Evolutionary conservation across 1,140 invertebrate genomes (phyloP), one percentile per base, ranked within the genome.

Genomic region (Rhagoletis pomonella): DNA sequence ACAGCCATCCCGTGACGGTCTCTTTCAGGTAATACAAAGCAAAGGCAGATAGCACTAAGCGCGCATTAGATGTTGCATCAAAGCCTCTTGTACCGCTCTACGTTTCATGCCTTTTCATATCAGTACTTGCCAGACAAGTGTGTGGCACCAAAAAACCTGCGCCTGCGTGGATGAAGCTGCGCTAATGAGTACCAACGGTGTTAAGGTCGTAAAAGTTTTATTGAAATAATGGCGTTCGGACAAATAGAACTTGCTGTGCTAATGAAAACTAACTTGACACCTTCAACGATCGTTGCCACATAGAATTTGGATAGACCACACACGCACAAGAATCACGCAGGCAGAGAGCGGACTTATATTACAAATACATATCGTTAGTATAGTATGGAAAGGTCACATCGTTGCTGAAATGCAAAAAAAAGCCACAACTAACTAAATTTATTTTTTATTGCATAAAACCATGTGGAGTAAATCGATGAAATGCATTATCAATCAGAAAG

Each of bases 21-120:
- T n/a, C 47, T 62, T 62, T 81, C 7, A 7, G 47, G 44, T 10
- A 67, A 55, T 6, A 81, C 44, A 81, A 81, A 58, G 73, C 73
- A 3, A 14, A 4, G 14, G 67, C 47, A 50, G 73, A 55, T 77
- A 55, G 55, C 47, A 55, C 44, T 19, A n/a, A 12, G 14, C n/a
- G 17, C 10, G 73, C 73, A 77, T 50, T 77, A 77, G 44, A 77
- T n/a, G 47, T 55, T n/a, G 47, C 67, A 50, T 81, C 73, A 73
- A 73, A 73, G 67, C 44, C 44, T 44, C 67, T 44, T 73, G 14
- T 10, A 14, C 67, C 14, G 67, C 17, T 44, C 3, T 12, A 44
- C 10, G 42, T 42, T 4, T 65, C 62, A 7, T 7, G 62, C 0
- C 64, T 4, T 5, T 29, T 39, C 64, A 42, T 39, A 44, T 10